Evolutionary conservation across 2,797 vertebrate species (phyloP).

Genomic region (Melanotaenia boesemani): DNA sequence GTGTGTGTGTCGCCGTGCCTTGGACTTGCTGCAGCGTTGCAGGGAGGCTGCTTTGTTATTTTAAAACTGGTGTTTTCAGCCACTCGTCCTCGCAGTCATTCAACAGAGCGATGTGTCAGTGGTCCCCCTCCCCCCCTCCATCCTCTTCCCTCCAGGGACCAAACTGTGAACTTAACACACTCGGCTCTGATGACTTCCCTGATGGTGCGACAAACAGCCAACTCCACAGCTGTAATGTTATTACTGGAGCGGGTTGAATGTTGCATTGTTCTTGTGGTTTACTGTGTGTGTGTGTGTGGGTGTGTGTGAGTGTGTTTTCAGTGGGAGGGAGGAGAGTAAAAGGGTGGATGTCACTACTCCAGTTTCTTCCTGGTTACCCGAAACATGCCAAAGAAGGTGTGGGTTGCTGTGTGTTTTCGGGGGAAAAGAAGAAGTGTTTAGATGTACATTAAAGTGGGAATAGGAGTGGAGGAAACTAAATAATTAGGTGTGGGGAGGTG

Average conservation of each 20-base stretch:
- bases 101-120: slow-evolving; percentile 59
- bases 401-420: not conserved
- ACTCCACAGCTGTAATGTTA: slow-evolving; percentile 65
- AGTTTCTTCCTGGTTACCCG: slow-evolving; percentile 58
- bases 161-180: slow-evolving; percentile 76
- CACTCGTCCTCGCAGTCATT: slow-evolving; percentile 60
- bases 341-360: slow-evolving; percentile 49
- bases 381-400: slow-evolving; percentile 58
- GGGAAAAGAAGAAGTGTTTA: slow-evolving; percentile 8
- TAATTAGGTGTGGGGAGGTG: slow-evolving; percentile 56
- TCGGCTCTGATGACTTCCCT: slow-evolving; percentile 66
- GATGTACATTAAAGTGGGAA: slow-evolving; percentile 67
- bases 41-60: slow-evolving; percentile 75
- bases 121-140: not conserved
- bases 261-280: slow-evolving; percentile 68
- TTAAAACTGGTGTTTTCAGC: slow-evolving; percentile 68
- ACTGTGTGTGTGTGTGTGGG: slow-evolving; percentile 27
- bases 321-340: slow-evolving; percentile 27
- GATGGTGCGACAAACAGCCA: slow-evolving; percentile 64
- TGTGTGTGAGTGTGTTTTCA: slow-evolving; percentile 24
- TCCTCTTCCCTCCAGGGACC: slow-evolving; percentile 43
- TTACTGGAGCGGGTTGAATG: slow-evolving; percentile 67
- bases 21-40: slow-evolving; percentile 45
- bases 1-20: slow-evolving; percentile 24
- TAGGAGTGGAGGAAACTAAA: slow-evolving; percentile 65